A percentile compares a stretch with the other conserved stretches of the same genome.
Evolutionary conservation across 2,113 vertebrate genomes (phyloP).

Genomic region (Carettochelys insculpta): DNA sequence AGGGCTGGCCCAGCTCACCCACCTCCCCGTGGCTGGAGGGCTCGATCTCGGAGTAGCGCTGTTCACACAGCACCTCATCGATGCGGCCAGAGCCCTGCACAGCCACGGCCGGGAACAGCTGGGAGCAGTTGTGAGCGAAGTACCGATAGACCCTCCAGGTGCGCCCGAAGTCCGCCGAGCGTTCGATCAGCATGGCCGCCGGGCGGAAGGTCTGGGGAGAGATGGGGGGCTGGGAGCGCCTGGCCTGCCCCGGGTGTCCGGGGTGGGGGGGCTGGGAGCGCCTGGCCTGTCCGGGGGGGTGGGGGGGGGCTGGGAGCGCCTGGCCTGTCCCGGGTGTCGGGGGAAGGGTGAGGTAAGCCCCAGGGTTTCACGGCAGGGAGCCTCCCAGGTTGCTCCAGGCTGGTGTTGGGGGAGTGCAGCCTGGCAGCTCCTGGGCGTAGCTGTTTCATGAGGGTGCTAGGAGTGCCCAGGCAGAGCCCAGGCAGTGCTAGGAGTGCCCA

Average conservation of each 20-base stretch:
- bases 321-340: too few relatives aligned
- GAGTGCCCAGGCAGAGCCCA: too few relatives aligned
- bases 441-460: too few relatives aligned
- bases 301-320: not conserved
- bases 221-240: rapidly evolving
- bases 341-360: too few relatives aligned
- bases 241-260: not conserved
- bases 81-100: conserved; percentile 70
- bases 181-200: conserved; percentile 87
- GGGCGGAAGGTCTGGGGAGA: conserved; percentile 84
- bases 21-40: conserved; percentile 88
- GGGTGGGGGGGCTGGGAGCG: not conserved
- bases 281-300: too few relatives aligned
- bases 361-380: too few relatives aligned
- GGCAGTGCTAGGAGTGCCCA: too few relatives aligned
- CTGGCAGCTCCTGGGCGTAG: too few relatives aligned
- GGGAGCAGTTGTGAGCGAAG: conserved; percentile 88
- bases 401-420: too few relatives aligned
- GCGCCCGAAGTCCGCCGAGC: conserved; percentile 79
- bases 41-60: conserved; percentile 87
- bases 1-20: not conserved
- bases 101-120: conserved; percentile 78
- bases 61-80: conserved; percentile 86
- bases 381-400: too few relatives aligned
- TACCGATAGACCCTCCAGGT: conserved; percentile 86